Conservation (phyloP, 2,797 vertebrate species). For the Arnoldichthys spilopterus region DNA sequence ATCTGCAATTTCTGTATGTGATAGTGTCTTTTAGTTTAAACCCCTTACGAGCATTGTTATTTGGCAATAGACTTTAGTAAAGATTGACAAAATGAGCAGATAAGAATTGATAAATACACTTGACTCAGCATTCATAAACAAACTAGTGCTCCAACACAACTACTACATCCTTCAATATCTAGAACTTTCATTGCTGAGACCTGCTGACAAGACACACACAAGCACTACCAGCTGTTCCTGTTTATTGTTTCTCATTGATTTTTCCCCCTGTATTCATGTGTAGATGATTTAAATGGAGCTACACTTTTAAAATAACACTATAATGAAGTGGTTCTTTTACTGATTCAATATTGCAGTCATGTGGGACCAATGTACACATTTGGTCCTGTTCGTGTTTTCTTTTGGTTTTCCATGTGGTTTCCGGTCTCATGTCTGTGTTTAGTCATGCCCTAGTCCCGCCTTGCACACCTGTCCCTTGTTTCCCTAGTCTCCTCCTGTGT, state of each 20-base stretch:
- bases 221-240: constrained; percentile 11
- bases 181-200: constrained; percentile 10
- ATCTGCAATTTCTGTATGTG: neutral
- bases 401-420: no score
- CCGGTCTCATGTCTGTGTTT: no score
- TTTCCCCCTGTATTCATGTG: neutral
- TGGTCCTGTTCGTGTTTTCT: no score
- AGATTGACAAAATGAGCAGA: neutral
- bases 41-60: neutral
- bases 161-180: neutral
- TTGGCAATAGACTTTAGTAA: neutral
- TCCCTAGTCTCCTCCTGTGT: no score
- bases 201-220: constrained; percentile 4
- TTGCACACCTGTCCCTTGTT: no score
- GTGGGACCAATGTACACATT: no score
- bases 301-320: neutral
- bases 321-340: neutral
- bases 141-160: constrained; percentile 9
- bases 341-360: no score
- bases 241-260: constrained; percentile 23
- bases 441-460: no score
- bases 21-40: neutral
- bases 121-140: constrained; percentile 7
- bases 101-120: constrained; percentile 1
- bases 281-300: neutral